Base-by-base conservation (phyloP, 2,888 invertebrate genomes). In the Chrysopilus asiliformis region DNA sequence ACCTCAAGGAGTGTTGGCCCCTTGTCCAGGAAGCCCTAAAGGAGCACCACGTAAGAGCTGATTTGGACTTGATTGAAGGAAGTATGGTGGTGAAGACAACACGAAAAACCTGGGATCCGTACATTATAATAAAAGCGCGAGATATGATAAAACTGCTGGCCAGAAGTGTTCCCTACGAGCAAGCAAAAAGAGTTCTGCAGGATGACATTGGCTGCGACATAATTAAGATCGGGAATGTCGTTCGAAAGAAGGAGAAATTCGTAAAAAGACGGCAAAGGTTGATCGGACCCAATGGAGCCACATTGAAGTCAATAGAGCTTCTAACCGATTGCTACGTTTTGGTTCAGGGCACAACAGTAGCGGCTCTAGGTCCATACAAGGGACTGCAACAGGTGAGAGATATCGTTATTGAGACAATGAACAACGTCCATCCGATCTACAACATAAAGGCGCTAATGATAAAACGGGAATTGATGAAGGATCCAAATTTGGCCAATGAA, bases 371-470 rank as follows among this genome's bases (percentile, higher is more conserved):
- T 0, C 93, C 97, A 2, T 87, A 93, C 54, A 83, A 80, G 63
- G 97, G 97, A 0, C 59, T 89, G 16, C 75, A 79, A 38, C 83
- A 86, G 60, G 86, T 87, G 1, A 69, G 94, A 38, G 77, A 83
- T 49, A 86, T 99, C 51, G 86, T 89, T 2, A 81, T 84, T 54
- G 97, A 98, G 50, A 94, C 94, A 1, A 95, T 99, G 95, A 89
- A 87, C 56, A 98, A 99, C 60, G 76, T 98, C 37, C 98, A 99
- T 68, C 98, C 98, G 2, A 90, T 98, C 59, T 97, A 95, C 56
- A 95, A 94, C 53, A 93, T 98, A 2, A 87, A 95, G 67, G 83
- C 89, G 3, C 64, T 98, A 34, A 97, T 98, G 95, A 94, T 99
- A 34, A 97, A 97, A 59, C 72, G 81, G 47, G 95, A 98, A 63